Conservation (phyloP, 2,888 invertebrate species). For the Hydraecia micacea region DNA sequence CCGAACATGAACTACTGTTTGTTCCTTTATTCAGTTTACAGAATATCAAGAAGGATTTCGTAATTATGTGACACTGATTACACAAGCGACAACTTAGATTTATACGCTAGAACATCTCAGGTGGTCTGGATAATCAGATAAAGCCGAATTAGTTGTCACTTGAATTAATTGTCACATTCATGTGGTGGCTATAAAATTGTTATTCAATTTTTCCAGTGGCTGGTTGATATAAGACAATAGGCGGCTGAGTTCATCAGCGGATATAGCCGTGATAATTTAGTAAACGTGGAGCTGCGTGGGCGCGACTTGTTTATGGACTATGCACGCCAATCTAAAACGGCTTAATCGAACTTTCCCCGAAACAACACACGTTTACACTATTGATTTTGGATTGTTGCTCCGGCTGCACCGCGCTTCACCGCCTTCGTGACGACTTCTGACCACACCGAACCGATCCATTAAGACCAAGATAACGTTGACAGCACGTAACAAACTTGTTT, state of each 20-base stretch:
- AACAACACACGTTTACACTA: slow-evolving; percentile 68
- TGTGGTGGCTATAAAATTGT: slow-evolving; percentile 24
- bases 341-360: slow-evolving; percentile 70
- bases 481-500: slow-evolving; percentile 33
- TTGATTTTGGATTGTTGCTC: slow-evolving; percentile 66
- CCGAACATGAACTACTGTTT: neutral
- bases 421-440: slow-evolving; percentile 59
- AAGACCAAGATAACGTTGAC: slow-evolving; percentile 38
- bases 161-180: slow-evolving; percentile 41
- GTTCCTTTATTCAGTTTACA: slow-evolving; percentile 5
- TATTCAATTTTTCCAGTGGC: slow-evolving; percentile 17
- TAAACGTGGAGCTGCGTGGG: slow-evolving; percentile 59
- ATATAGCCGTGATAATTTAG: slow-evolving; percentile 64
- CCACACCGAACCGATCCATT: slow-evolving; percentile 26
- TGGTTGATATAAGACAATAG: slow-evolving; percentile 58
- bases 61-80: slow-evolving; percentile 24
- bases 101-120: neutral
- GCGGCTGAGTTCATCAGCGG: slow-evolving; percentile 71
- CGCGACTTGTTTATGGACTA: slow-evolving; percentile 64
- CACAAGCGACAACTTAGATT: slow-evolving; percentile 2
- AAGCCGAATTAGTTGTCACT: slow-evolving; percentile 24
- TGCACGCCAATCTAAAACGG: slow-evolving; percentile 66
- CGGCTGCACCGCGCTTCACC: slow-evolving; percentile 39
- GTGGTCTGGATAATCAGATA: slow-evolving; percentile 25
- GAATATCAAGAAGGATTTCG: slow-evolving; percentile 11